Evolutionary conservation across 53 echinoderm and acorn worm genomes (phyloP).

Genomic region (Hippasteria phrygiana): DNA sequence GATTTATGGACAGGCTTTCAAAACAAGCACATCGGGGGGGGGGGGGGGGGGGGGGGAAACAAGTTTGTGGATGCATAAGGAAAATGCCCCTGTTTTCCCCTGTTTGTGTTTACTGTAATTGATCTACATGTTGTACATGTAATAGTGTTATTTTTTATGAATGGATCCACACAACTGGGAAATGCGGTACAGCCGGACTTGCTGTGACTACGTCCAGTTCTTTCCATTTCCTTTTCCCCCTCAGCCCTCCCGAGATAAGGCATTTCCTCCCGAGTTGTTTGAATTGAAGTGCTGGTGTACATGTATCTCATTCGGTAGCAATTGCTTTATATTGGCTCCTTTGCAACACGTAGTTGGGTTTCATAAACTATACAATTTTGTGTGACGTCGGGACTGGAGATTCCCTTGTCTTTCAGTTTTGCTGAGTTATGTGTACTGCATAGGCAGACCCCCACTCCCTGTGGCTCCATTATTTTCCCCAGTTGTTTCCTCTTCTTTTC

Average conservation of each 20-base stretch:
- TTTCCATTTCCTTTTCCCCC: background rate
- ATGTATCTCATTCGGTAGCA: too few species aligned
- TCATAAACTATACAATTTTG: background rate
- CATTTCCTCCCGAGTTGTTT: background rate
- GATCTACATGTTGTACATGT: too few species aligned
- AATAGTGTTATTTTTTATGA: too few species aligned
- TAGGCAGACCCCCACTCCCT: background rate
- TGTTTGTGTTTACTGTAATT: too few species aligned
- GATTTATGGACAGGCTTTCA: too few species aligned
- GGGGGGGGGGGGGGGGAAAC: too few species aligned
- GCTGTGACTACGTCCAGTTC: background rate
- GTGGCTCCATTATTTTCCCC: background rate
- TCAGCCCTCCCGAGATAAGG: background rate
- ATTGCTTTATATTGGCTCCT: background rate
- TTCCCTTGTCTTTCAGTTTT: background rate
- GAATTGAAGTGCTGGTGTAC: too few species aligned
- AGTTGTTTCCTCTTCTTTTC: slow-evolving; percentile 1
- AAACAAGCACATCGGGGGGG: too few species aligned
- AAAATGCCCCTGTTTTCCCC: too few species aligned
- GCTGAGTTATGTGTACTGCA: background rate
- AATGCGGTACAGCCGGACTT: too few species aligned
- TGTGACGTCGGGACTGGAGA: background rate
- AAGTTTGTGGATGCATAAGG: too few species aligned
- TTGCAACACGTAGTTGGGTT: background rate
- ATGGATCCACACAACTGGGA: too few species aligned